phyloP scores from a whole-genome alignment of 2,888 invertebrate genomes.

The Eumerus sabulonum region DNA sequence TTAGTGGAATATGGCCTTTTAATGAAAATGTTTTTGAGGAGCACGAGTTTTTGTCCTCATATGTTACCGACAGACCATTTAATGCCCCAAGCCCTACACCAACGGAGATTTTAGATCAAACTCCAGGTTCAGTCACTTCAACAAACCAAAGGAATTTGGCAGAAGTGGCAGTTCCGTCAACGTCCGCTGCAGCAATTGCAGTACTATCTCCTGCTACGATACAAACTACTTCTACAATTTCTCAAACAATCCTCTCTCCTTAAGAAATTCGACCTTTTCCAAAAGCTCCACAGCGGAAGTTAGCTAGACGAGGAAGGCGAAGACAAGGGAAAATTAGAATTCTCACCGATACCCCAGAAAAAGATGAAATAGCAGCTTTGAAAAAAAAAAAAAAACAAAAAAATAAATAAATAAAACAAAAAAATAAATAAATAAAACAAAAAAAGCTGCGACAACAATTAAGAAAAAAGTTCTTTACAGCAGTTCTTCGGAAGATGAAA shows the following conservation, averaged over 20 bases:
- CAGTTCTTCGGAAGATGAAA: conserved; percentile 27
- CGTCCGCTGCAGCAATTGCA: conserved; percentile 11
- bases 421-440: neutral
- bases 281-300: conserved; percentile 11
- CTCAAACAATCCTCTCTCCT: conserved; percentile 8
- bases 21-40: conserved; percentile 9
- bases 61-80: conserved; percentile 6
- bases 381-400: conserved; percentile 1
- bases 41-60: conserved; percentile 9
- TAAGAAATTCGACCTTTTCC: conserved; percentile 15
- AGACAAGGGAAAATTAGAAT: conserved; percentile 8
- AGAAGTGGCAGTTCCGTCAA: conserved; percentile 8
- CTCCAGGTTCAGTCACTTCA: too few relatives aligned
- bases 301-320: neutral
- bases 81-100: conserved; percentile 3
- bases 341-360: conserved; percentile 11
- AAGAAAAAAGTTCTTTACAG: conserved; percentile 11
- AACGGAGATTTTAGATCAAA: too few relatives aligned
- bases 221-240: conserved; percentile 1
- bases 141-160: too few relatives aligned
- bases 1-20: conserved; percentile 17
- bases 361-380: conserved; percentile 15
- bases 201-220: neutral
- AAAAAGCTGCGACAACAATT: conserved; percentile 20
- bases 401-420: conserved; percentile 15